Conservation (phyloP, 2,888 invertebrate species). For the Lapara coniferarum region DNA sequence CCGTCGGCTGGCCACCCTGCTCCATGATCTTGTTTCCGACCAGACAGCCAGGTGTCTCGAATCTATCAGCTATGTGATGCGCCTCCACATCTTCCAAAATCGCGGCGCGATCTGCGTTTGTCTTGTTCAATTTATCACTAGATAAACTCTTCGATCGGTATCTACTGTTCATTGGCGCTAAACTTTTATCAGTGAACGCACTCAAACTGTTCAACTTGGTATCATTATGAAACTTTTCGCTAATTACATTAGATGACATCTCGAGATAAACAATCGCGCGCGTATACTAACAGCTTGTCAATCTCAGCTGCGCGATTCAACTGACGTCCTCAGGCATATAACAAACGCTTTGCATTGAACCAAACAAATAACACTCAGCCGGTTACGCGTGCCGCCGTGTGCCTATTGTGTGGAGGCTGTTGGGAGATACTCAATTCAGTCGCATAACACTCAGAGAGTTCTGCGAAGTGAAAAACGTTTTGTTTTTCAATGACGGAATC, state of each 20-base stretch:
- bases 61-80: constrained; percentile 68
- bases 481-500: constrained; percentile 54
- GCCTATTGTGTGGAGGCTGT: constrained; percentile 42
- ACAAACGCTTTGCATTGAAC: constrained; percentile 66
- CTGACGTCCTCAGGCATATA: constrained; percentile 61
- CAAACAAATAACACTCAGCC: constrained; percentile 65
- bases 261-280: constrained; percentile 60
- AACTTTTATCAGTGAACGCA: constrained; percentile 70
- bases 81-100: constrained; percentile 76
- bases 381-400: constrained; percentile 50
- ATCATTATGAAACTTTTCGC: constrained; percentile 70
- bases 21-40: constrained; percentile 65
- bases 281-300: constrained; percentile 66
- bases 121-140: constrained; percentile 78
- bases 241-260: constrained; percentile 75
- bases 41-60: constrained; percentile 76
- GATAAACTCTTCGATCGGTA: constrained; percentile 78
- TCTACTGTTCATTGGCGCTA: constrained; percentile 66
- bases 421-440: constrained; percentile 44
- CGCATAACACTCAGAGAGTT: constrained; percentile 42
- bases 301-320: constrained; percentile 67
- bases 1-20: constrained; percentile 50
- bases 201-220: constrained; percentile 71
- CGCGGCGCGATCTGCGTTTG: constrained; percentile 73
- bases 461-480: constrained; percentile 41